Evolutionary conservation across 2,888 invertebrate genomes (phyloP), one percentile per base, ranked within the genome.

Genomic region (Serrognathus titanus): DNA sequence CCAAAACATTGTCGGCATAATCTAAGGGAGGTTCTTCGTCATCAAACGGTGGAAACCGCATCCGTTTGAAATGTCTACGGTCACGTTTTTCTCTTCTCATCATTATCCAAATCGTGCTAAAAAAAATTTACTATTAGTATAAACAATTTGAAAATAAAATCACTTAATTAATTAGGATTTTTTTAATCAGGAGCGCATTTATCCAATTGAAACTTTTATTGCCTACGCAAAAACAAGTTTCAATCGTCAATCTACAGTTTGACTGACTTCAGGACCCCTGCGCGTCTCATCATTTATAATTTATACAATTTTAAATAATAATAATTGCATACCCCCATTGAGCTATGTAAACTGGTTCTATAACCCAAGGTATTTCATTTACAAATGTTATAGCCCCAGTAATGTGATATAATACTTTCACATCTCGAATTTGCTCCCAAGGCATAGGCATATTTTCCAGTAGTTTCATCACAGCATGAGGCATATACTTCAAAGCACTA

Each of bases 361-460:
- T 92, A 2, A 98, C 97, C 96, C 98, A 97, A 1, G 99, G 99
- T 70, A 99, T 99, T 82, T 99, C 99, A 80, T 99, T 99, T 3
- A 99, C 97, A 79, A 99, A 99, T 6, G 99, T 98, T 60, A 99
- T 99, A 10, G 99, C 99, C 48, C 99, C 99, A 7, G 99, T 99
- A 60, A 99, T 98, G 72, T 99, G 99, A 76, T 99, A 99, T 24
- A 99, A 80, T 6, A 96, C 97, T 79, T 94, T 93, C 0, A 97
- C 97, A 77, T 99, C 99, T 60, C 99, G 83, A 61, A 99, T 99
- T 80, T 99, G 99, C 77, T 99, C 99, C 99, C 99, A 99, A 0
- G 99, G 99, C 99, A 99, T 99, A 0, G 99, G 99, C 99, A 99
- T 99, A 77, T 99, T 99, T 77, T 99, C 99, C 58, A 99, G 78